Evolutionary conservation across 1,140 invertebrate genomes (phyloP), one percentile per base, ranked within the genome.

Genomic region (Zeugodacus cucurbitae): DNA sequence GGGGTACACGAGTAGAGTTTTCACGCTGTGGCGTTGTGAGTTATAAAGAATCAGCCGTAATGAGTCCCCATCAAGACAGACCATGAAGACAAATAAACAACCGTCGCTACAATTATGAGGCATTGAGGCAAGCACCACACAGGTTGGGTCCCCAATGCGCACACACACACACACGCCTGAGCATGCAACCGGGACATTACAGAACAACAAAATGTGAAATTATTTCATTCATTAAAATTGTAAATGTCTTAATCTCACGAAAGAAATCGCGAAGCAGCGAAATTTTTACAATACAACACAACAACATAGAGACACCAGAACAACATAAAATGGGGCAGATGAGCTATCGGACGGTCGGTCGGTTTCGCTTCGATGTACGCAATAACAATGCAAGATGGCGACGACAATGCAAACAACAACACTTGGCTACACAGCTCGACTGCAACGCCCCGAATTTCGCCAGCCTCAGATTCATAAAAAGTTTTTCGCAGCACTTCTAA

Each of bases 241-340:
- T 64, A 87, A 89, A 89, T 89, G 88, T 89, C 88, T 89, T 89
- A 89, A 89, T 89, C 87, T 89, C 88, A 89, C 87, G 88, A 89
- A 87, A 85, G 62, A 57, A 58, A 89, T 89, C 88, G 70, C 67
- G 64, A 88, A 26, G 32, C 37, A 37, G 87, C 70, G 54, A 82
- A 82, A 54, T 26, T 82, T 37, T 70, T 70, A 37, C 26, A 70
- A 22, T 67, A 41, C 4, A 26, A 62, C n/a, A 62, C 58, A 62
- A 62, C 44, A 11, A 37, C 67, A 74, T 74, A 74, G 17, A 17
- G 14, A 17, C 26, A 32, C 70, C 41, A 26, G 17, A 44, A 78
- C 70, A 29, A 29, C 37, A 70, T 32, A 29, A 82, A 82, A 82
- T 82, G 74, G 74, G 74, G 37, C 74, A 82, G 41, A 44, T 82